phyloP scores from a whole-genome alignment of 2,888 invertebrate genomes.

The Nephrotoma guestfalica region DNA sequence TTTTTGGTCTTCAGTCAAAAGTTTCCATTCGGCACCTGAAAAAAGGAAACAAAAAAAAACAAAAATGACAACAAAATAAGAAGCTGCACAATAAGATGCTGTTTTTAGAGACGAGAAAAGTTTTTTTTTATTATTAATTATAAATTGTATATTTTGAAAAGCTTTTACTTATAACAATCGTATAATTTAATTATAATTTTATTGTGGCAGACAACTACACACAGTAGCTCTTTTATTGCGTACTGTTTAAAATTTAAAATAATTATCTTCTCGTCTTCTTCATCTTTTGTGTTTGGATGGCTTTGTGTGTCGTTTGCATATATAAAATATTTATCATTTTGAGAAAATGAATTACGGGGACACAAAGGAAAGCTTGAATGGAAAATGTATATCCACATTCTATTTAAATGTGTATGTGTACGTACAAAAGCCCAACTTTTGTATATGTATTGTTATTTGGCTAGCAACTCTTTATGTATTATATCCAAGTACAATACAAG shows the following conservation, averaged over 20 bases:
- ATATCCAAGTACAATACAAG: not conserved
- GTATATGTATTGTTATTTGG: not conserved
- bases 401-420: not conserved
- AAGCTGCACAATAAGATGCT: not conserved
- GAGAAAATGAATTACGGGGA: not conserved
- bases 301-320: not conserved
- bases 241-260: not conserved
- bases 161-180: not conserved
- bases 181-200: not conserved
- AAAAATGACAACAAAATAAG: too few species aligned
- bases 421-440: not conserved
- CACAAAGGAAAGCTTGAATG: not conserved
- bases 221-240: not conserved
- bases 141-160: not conserved
- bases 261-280: not conserved
- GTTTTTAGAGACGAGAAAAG: not conserved
- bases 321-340: not conserved
- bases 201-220: not conserved
- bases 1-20: constrained; percentile 85
- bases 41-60: too few species aligned
- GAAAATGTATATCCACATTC: not conserved
- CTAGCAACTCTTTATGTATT: not conserved
- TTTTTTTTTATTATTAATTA: not conserved
- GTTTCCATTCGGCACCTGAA: constrained; percentile 46
- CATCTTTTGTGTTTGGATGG: not conserved